A percentile compares a stretch with the other conserved stretches of the same genome.
Evolutionary conservation across 64 coral and sea anemone genomes (phyloP).

Genomic region (Porites lutea): DNA sequence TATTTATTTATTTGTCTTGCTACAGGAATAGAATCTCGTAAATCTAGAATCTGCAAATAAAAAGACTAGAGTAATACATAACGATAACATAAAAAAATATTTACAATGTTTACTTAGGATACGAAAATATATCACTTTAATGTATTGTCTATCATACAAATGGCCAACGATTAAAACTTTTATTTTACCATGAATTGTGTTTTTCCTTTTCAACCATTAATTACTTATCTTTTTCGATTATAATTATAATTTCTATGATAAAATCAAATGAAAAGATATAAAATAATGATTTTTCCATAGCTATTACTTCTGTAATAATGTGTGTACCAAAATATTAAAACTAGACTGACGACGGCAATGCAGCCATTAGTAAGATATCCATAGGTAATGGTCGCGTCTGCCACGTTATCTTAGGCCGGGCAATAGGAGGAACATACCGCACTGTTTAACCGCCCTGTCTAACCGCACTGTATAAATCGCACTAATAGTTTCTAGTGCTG

Average conservation of each 20-base stretch:
- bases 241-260: neutral
- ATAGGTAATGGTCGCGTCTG: too few species aligned
- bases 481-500: too few species aligned
- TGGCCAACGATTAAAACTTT: neutral
- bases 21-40: neutral
- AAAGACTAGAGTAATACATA: neutral
- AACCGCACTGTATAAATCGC: too few species aligned
- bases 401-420: too few species aligned
- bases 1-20: neutral
- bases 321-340: neutral
- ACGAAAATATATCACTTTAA: conserved; percentile 37
- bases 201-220: neutral
- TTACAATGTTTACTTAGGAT: neutral
- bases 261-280: neutral
- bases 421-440: too few species aligned
- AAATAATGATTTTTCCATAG: neutral
- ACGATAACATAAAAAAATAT: conserved; percentile 5
- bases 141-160: conserved; percentile 24
- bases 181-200: neutral
- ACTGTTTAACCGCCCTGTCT: too few species aligned
- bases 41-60: neutral
- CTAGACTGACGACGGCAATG: too few species aligned
- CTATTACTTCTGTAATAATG: neutral
- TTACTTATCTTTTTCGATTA: neutral
- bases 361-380: too few species aligned